phyloP scores from a whole-genome alignment of 2,113 vertebrate species.

The Desmodus rotundus region DNA sequence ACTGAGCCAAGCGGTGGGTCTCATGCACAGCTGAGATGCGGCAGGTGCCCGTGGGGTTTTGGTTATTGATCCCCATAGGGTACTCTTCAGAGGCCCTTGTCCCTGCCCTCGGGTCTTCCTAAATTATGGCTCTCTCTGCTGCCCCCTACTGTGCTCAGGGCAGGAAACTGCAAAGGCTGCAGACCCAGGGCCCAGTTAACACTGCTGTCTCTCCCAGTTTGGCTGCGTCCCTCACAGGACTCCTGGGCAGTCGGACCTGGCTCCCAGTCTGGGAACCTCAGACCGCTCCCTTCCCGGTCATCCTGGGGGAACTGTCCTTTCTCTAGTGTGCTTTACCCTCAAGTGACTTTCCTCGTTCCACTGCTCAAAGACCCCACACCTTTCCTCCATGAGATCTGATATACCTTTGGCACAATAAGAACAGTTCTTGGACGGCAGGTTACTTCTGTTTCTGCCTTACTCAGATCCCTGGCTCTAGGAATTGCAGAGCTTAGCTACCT shows the following conservation, averaged over 20 bases:
- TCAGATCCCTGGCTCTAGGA: not conserved
- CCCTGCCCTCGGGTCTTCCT: not conserved
- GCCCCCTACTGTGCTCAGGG: not conserved
- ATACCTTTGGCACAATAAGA: not conserved
- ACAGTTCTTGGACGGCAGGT: not conserved
- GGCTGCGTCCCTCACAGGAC: too few species aligned
- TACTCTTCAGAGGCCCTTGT: not conserved
- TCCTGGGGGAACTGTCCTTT: not conserved
- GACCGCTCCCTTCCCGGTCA: not conserved
- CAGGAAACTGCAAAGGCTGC: not conserved
- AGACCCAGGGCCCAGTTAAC: not conserved
- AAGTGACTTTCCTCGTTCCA: not conserved
- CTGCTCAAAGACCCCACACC: not conserved
- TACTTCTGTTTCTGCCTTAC: not conserved
- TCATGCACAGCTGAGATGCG: rapidly evolving
- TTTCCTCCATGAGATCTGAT: not conserved
- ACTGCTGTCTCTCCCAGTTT: not conserved
- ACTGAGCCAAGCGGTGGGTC: too few species aligned
- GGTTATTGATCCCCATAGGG: not conserved
- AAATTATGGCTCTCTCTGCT: not conserved
- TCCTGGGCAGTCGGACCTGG: not conserved
- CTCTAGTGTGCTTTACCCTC: not conserved
- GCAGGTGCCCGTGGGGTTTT: rapidly evolving
- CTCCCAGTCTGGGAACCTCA: not conserved
- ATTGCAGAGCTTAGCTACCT: not conserved